Evolutionary conservation across 2,797 vertebrate species (phyloP), one percentile per base, ranked within the genome.

Genomic region (Eleutherodactylus coqui): DNA sequence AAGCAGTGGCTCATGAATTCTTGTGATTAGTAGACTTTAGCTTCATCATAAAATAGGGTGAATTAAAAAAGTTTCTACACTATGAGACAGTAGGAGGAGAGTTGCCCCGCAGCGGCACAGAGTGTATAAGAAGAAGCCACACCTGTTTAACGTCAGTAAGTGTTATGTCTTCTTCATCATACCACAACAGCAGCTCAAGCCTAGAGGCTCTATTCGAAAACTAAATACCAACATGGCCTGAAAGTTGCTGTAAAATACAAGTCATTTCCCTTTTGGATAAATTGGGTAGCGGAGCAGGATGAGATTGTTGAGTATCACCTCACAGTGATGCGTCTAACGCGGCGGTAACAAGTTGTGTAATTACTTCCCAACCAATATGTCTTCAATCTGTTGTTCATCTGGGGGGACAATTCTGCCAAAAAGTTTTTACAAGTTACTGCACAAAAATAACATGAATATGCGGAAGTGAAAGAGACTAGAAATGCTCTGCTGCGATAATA

Each of bases 381-480:
- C 29, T 29, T 27, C 72, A 84, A 77, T 84, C 72, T 84, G 82
- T 58, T 67, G 21, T 67, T 84, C 67, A 77, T 77, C 82, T 84
- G 82, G 27, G 21, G 34, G 53, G 73, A 64, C 32, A 49, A 49
- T 62, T 60, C 11, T 70, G 81, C 67, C 81, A 83, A 83, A 73
- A 82, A 51, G 32, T 55, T 60, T 49, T 32, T 69, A 36, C 55
- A 64, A 43, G 58, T 80, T 47, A 17, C 2, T 47, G 60, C 29
- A 32, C 41, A n/a, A 82, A 34, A 24, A 34, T 32, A 47, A 53
- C 24, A 3, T 0, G 4, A 49, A 47, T n/a, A 72, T 43, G 14
- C n/a, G 13, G 4, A n/a, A 4, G 24, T 5, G 14, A 2, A n/a
- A 72, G n/a, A 69, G 62, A 36, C 32, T 7, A 24, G 27, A 38